Conservation (phyloP, 2,113 vertebrate species). For the Lophotis ruficrista region DNA sequence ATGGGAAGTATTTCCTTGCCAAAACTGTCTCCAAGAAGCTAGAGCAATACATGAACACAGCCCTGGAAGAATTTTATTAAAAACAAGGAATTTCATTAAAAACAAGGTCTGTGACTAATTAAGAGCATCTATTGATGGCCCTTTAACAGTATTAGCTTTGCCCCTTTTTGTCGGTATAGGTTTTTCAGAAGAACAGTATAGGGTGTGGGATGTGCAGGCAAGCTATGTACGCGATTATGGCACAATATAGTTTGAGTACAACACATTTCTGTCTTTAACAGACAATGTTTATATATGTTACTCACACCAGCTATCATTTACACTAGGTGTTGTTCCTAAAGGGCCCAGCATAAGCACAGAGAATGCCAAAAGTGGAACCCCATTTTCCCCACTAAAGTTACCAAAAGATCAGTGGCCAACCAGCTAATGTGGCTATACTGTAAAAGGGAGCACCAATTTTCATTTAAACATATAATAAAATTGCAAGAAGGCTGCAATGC, state of each 20-base stretch:
- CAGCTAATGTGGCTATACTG: neutral
- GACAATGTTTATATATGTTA: neutral
- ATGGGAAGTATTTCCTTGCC: neutral
- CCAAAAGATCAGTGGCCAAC: neutral
- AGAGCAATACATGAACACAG: neutral
- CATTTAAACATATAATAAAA: neutral
- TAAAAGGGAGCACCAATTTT: neutral
- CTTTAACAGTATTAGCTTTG: neutral
- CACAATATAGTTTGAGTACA: neutral
- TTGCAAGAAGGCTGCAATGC: neutral
- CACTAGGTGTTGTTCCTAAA: neutral
- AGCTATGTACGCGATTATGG: accelerated
- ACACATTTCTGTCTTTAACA: neutral
- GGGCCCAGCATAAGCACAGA: neutral
- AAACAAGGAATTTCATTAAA: neutral
- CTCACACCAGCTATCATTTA: neutral
- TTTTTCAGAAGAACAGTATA: neutral
- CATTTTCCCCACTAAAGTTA: neutral
- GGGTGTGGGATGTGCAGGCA: neutral
- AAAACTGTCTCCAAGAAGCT: neutral
- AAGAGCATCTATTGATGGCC: neutral
- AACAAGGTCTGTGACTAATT: neutral
- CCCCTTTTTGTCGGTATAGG: neutral
- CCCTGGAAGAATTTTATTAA: neutral
- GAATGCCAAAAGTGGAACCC: neutral